These are phyloP conservation scores for Vulpes ferrilata DNA, from an alignment of 2,113 vertebrate genomes.

Conservation along the genomic window DNA sequence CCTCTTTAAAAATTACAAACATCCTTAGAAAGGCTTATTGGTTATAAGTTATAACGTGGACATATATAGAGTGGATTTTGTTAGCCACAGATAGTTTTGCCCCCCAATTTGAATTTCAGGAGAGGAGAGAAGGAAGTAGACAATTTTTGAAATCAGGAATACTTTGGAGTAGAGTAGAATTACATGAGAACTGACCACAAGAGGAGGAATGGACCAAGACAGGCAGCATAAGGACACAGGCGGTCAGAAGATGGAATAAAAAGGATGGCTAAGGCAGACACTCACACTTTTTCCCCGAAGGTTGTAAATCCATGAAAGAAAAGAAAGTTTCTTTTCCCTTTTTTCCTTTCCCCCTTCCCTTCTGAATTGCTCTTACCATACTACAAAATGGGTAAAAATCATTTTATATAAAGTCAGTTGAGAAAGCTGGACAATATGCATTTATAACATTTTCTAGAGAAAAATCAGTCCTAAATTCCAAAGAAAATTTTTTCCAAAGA, in stretches of 20 bases:
- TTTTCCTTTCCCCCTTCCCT: not conserved
- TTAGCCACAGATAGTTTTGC: not conserved
- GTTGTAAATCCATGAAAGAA: not conserved
- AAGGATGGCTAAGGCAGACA: not conserved
- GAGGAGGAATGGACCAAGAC: too few relatives aligned
- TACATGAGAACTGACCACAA: not conserved
- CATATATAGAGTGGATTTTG: not conserved
- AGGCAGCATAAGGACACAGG: not conserved
- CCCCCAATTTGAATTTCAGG: not conserved
- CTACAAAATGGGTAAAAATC: not conserved
- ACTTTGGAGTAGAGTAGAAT: not conserved
- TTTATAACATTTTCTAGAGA: not conserved
- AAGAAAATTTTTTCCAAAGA: not conserved
- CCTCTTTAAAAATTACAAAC: constrained; percentile 14
- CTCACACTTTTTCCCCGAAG: not conserved
- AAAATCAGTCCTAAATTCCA: constrained; percentile 5
- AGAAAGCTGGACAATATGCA: not conserved
- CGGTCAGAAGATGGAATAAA: not conserved
- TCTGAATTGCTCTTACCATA: not conserved
- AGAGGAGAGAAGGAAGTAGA: not conserved
- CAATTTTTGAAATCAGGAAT: not conserved
- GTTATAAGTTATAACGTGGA: not conserved
- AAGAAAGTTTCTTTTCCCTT: not conserved
- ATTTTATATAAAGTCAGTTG: not conserved
- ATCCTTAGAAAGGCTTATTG: not conserved